A percentile compares a stretch with the other conserved stretches of the same genome.
Conservation (phyloP, 2,888 invertebrate species). For the Piscicola geometra region DNA sequence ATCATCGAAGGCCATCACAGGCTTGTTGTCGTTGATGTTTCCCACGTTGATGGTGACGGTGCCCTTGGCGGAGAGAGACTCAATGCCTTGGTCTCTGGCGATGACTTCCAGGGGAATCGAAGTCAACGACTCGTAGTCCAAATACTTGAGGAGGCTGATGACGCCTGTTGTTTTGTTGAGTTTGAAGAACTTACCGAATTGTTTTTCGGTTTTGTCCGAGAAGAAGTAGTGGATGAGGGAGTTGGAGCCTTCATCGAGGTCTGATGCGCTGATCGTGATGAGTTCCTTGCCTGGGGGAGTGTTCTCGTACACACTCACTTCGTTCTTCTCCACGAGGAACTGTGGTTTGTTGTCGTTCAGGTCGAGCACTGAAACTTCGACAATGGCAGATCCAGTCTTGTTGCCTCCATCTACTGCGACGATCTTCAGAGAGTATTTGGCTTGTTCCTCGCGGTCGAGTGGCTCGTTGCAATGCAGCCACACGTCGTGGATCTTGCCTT, state of each 20-base stretch:
- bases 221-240: constrained; percentile 16
- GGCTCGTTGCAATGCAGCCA: constrained; percentile 13
- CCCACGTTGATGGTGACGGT: constrained; percentile 16
- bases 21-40: constrained; percentile 29
- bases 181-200: constrained; percentile 11
- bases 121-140: constrained; percentile 10
- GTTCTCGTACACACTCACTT: constrained; percentile 38
- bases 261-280: neutral
- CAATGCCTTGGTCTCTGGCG: constrained; percentile 25
- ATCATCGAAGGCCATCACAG: constrained; percentile 19
- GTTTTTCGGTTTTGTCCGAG: constrained; percentile 4
- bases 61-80: neutral
- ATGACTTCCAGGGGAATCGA: constrained; percentile 20
- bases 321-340: constrained; percentile 34
- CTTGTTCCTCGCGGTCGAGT: constrained; percentile 28
- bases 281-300: constrained; percentile 4
- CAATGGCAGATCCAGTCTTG: constrained; percentile 24
- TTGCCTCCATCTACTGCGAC: constrained; percentile 24
- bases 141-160: neutral
- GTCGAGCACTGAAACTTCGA: constrained; percentile 37
- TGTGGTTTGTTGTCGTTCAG: constrained; percentile 41
- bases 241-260: constrained; percentile 21
- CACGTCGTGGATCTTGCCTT: constrained; percentile 25
- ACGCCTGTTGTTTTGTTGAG: constrained; percentile 14
- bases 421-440: constrained; percentile 8